Percentiles rank a stretch among this genome's conserved stretches.
phyloP scores from a whole-genome alignment of 2,888 invertebrate species.

The Bellardia pandia region DNA sequence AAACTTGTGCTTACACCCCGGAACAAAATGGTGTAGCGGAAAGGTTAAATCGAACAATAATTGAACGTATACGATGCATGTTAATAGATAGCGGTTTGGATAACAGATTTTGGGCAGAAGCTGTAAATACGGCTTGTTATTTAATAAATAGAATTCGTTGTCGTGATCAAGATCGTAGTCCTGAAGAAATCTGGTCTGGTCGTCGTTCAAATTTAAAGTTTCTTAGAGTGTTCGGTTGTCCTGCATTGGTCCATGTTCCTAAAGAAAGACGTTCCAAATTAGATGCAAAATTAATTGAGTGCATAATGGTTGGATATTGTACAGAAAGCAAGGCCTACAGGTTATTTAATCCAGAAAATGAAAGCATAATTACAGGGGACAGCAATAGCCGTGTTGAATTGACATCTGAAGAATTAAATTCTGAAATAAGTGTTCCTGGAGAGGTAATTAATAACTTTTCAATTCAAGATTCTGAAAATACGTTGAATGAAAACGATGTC shows the following conservation, averaged over 20 bases:
- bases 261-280: constrained; percentile 65
- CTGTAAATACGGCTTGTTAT: constrained; percentile 32
- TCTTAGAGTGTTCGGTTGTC: constrained; percentile 61
- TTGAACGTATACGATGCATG: neutral
- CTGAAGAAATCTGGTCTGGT: constrained; percentile 65
- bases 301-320: constrained; percentile 52
- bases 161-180: constrained; percentile 5
- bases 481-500: too few species aligned
- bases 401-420: constrained; percentile 23
- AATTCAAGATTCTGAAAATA: too few species aligned
- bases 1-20: too few species aligned
- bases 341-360: constrained; percentile 22
- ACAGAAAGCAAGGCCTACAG: constrained; percentile 14
- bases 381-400: constrained; percentile 41
- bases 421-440: fast-evolving
- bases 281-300: too few species aligned
- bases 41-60: constrained; percentile 31
- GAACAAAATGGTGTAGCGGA: constrained; percentile 73
- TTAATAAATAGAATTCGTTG: constrained; percentile 43
- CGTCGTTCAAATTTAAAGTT: constrained; percentile 50
- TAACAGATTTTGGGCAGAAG: constrained; percentile 65
- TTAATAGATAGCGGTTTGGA: constrained; percentile 72
- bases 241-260: constrained; percentile 63
- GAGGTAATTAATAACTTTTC: too few species aligned
- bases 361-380: constrained; percentile 1